Conservation (phyloP, 2,113 vertebrate genomes). For the zebrafish (Danio rerio) region GRCz12tu NC_133188.1:23091501-23092000, state of each 20-base stretch:
- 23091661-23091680: not conserved
- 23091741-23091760: conserved; percentile 15
- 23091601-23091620: no score
- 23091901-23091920: conserved; percentile 12
- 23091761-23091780: not conserved
- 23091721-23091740: not conserved
- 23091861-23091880: conserved; percentile 42
- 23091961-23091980: not conserved
- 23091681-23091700: not conserved
- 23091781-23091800: conserved; percentile 17
- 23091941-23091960: conserved; percentile 2
- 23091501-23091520: no score
- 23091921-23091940: not conserved
- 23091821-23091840: conserved; percentile 30
- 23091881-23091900: conserved; percentile 23
- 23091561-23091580: no score
- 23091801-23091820: conserved; percentile 21
- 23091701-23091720: not conserved
- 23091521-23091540: no score
- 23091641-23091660: not conserved
- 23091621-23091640: no score
- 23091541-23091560: no score
- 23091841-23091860: conserved; percentile 31
- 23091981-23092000: not conserved
- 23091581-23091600: no score